Percentiles rank a stretch among this genome's conserved stretches.
These are phyloP conservation scores for Amblyopsis hoosieri DNA, from an alignment of 2,797 vertebrate species.

Conservation along the genomic window DNA sequence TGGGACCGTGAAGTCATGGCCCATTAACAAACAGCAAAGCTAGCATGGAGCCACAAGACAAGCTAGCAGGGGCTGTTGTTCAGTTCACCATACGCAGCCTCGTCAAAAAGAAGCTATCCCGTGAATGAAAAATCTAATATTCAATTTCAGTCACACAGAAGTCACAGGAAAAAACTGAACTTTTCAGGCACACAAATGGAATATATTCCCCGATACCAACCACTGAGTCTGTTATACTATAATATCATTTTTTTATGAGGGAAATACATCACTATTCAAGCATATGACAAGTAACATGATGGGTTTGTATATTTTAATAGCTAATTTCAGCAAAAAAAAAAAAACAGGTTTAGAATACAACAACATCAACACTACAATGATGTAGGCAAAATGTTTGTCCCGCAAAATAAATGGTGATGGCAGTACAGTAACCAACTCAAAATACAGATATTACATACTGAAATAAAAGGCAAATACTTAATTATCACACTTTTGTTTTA, in stretches of 20 bases:
- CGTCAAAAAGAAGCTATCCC: conserved; percentile 30
- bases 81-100: conserved; percentile 16
- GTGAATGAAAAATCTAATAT: conserved; percentile 41
- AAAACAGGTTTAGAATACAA: conserved; percentile 13
- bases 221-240: conserved; percentile 10
- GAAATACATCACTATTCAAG: conserved; percentile 19
- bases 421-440: conserved; percentile 16
- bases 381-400: conserved; percentile 5
- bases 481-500: conserved; percentile 24
- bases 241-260: conserved; percentile 20
- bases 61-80: conserved; percentile 31
- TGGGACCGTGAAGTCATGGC: conserved; percentile 35
- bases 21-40: conserved; percentile 47
- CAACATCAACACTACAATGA: too few species aligned
- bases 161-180: conserved; percentile 46
- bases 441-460: conserved; percentile 10
- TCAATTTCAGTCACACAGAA: conserved; percentile 43
- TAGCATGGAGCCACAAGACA: conserved; percentile 29
- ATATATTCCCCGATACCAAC: conserved; percentile 27
- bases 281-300: conserved; percentile 1
- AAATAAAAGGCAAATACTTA: conserved; percentile 21
- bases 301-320: conserved; percentile 14
- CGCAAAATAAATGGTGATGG: not conserved
- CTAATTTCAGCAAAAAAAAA: not conserved
- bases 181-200: conserved; percentile 41